Evolutionary conservation across 2,113 vertebrate species (phyloP).

Genomic region (Strix aluco): DNA sequence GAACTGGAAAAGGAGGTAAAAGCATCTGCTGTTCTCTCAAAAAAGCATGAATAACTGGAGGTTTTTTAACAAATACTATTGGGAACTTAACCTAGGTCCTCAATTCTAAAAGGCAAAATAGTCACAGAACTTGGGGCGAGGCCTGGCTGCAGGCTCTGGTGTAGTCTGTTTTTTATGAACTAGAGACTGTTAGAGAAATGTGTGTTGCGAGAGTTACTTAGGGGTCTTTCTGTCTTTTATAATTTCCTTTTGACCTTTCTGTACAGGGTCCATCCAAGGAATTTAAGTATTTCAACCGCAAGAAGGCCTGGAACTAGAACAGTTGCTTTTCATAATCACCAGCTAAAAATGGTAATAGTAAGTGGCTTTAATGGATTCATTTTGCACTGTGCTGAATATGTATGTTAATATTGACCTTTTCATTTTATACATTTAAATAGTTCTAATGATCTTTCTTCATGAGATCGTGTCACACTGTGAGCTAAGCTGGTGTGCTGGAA

Average conservation of each 20-base stretch:
- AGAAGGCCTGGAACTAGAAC: constrained; percentile 71
- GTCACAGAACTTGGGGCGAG: neutral
- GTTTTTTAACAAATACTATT: neutral
- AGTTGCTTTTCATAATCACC: constrained; percentile 14
- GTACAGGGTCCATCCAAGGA: constrained; percentile 53
- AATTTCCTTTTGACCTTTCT: constrained; percentile 3
- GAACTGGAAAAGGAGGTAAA: neutral
- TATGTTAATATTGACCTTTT: neutral
- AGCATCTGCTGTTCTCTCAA: neutral
- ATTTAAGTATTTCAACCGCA: constrained; percentile 40
- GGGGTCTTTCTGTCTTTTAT: neutral
- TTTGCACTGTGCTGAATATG: neutral
- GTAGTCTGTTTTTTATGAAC: neutral
- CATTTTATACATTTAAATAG: neutral
- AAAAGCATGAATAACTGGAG: neutral
- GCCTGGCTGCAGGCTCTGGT: neutral
- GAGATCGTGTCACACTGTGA: neutral
- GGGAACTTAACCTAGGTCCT: neutral
- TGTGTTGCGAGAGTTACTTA: neutral
- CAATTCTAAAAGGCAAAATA: neutral
- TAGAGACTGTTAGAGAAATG: neutral
- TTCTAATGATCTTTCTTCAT: neutral
- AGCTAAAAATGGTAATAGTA: constrained; percentile 60
- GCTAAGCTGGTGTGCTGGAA: neutral
- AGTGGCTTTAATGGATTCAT: neutral